These are phyloP conservation scores for Corydoras maculifer DNA, from an alignment of 2,113 vertebrate genomes.

Conservation along the genomic window DNA sequence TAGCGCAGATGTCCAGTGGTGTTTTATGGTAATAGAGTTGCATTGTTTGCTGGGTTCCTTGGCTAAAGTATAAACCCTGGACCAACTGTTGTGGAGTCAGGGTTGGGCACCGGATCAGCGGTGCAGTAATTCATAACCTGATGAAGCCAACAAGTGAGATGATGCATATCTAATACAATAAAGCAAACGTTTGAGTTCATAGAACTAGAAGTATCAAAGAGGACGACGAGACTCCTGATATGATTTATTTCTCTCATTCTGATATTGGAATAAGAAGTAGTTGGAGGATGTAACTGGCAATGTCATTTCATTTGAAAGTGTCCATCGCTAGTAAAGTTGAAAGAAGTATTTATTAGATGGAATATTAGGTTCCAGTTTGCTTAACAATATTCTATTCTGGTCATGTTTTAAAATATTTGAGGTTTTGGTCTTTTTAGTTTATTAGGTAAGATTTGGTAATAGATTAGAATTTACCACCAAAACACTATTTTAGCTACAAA, in stretches of 20 bases:
- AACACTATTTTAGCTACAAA: no score
- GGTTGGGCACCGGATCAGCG: constrained; percentile 45
- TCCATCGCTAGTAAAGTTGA: constrained; percentile 53
- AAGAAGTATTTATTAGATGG: constrained; percentile 54
- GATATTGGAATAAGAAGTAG: constrained; percentile 50
- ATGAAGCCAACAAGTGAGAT: constrained; percentile 46
- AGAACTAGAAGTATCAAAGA: constrained; percentile 46
- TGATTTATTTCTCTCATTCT: constrained; percentile 38
- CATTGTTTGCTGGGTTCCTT: constrained; percentile 44
- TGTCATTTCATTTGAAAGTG: constrained; percentile 52
- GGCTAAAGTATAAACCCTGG: constrained; percentile 54
- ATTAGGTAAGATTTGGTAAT: no score
- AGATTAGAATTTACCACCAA: no score
- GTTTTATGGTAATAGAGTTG: constrained; percentile 43
- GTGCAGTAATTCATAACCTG: constrained; percentile 60
- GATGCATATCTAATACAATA: constrained; percentile 55
- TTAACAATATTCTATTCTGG: constrained; percentile 6
- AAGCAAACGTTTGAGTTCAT: constrained; percentile 55
- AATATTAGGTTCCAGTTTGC: constrained; percentile 45
- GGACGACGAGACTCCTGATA: constrained; percentile 56
- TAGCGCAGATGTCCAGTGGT: constrained; percentile 58
- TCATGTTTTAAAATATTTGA: neutral
- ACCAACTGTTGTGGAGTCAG: constrained; percentile 56
- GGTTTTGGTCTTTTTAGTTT: neutral
- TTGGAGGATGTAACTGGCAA: constrained; percentile 54